These are phyloP conservation scores for Callinectes sapidus DNA, from an alignment of 2,888 invertebrate species.

Conservation along the genomic window DNA sequence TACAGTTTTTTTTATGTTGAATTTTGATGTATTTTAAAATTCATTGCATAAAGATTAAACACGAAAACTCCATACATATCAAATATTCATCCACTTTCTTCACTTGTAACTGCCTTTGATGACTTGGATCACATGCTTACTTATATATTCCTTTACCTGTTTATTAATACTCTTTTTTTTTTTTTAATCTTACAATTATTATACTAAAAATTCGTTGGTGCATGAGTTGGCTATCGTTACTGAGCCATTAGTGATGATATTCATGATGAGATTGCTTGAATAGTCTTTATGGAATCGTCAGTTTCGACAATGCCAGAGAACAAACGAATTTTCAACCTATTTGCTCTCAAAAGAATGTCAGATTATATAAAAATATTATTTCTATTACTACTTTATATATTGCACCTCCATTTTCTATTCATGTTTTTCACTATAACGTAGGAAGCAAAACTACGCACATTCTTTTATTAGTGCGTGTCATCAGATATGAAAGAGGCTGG, in stretches of 20 bases:
- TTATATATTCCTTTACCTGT: not conserved
- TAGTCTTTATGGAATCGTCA: not conserved
- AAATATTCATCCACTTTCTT: not conserved
- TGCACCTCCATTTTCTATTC: not conserved
- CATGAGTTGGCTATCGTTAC: not conserved
- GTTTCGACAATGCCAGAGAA: not conserved
- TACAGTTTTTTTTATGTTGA: not conserved
- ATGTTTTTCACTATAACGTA: not conserved
- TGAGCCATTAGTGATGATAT: not conserved
- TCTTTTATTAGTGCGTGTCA: not conserved
- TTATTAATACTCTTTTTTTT: not conserved
- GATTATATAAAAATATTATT: too few species aligned
- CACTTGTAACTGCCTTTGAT: not conserved
- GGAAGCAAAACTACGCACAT: not conserved
- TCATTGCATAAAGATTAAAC: not conserved
- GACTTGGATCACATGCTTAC: too few species aligned
- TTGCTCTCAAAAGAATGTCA: too few species aligned
- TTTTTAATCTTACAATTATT: not conserved
- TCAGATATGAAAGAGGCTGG: not conserved
- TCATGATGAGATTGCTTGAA: not conserved
- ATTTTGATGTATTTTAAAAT: not conserved
- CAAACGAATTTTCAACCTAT: too few species aligned
- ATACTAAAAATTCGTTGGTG: not conserved
- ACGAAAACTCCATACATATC: not conserved
- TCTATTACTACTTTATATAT: too few species aligned